Base-by-base conservation (phyloP, 2,888 invertebrate genomes). In the Mythimna impura region DNA sequence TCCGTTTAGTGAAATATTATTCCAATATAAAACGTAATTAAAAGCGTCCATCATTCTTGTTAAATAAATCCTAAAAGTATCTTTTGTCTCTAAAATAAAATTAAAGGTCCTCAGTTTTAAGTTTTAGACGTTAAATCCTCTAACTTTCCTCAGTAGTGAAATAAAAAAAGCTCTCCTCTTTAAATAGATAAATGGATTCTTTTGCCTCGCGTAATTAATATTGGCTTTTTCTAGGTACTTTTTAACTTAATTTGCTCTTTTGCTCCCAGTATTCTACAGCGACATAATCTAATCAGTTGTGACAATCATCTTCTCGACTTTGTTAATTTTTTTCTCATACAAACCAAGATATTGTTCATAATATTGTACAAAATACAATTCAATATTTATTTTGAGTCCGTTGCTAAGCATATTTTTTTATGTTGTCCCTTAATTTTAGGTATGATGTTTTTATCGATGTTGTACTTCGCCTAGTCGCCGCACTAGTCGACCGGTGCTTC, bases 401-500 rank as follows among this genome's bases (percentile, higher is more conserved):
- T 58, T 60, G 12, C 10, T 12, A n/a, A 4, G 50, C 55, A 55
- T 14, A 25, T 6, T 55, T 55, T 55, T 55, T 57, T 2, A 52
- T 22, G 25, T 60, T 36, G 52, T 22, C 12, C 43, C n/a, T 54
- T 43, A 12, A 25, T 54, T 14, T 12, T n/a, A 25, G 10, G 34
- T 12, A 9, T 25, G 50, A 30, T 8, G 14, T 57, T 43, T 65
- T 62, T 75, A 63, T 85, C 85, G 86, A 84, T 73, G 34, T 80
- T 71, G 61, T 30, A 43, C 55, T 55, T 66, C 60, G 47, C 67
- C 61, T 30, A 30, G 43, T 52, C 22, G 58, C 70, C 78, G 86
- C 94, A 90, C 94, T 94, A 93, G 84, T 78, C 73, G 84, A 73
- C 86, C 83, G 89, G 86, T 87, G 89, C 91, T 94, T 95, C 95